Percentiles rank a stretch among this genome's conserved stretches.
Evolutionary conservation across 2,888 invertebrate genomes (phyloP).

Genomic region (Cosmia pyralina): DNA sequence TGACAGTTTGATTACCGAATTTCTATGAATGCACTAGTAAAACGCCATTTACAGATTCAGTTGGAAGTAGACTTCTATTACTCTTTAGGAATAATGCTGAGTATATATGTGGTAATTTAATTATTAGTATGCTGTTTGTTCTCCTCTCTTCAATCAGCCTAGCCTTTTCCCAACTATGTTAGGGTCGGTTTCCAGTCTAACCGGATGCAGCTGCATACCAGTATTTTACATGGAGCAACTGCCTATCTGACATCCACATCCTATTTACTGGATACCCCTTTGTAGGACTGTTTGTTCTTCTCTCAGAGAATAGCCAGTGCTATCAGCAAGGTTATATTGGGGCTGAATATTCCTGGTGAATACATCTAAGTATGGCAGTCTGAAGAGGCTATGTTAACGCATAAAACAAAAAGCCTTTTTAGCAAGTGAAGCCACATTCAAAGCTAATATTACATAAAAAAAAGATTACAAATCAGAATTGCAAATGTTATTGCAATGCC

Average conservation of each 20-base stretch:
- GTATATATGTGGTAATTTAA: background rate
- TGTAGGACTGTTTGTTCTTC: background rate
- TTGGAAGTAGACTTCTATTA: background rate
- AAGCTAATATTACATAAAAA: slow-evolving; percentile 18
- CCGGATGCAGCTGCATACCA: too few relatives aligned
- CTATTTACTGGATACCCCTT: too few relatives aligned
- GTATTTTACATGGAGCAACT: too few relatives aligned
- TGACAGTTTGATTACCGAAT: background rate
- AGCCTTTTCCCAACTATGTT: too few relatives aligned
- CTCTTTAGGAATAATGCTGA: background rate
- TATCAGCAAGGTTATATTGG: background rate
- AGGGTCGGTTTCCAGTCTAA: too few relatives aligned
- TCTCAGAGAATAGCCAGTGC: background rate
- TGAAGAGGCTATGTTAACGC: background rate
- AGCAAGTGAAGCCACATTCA: background rate
- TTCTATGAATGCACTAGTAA: background rate
- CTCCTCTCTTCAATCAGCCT: background rate
- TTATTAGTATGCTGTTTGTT: background rate
- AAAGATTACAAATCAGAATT: slow-evolving; percentile 30
- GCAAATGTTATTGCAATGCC: slow-evolving; percentile 49
- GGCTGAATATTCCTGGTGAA: background rate
- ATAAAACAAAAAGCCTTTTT: background rate
- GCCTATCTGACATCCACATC: too few relatives aligned
- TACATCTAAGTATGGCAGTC: background rate
- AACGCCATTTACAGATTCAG: background rate